Percentiles rank a stretch among this genome's conserved stretches.
Conservation (phyloP, 2,113 vertebrate genomes). For the Alaudala cheleensis region DNA sequence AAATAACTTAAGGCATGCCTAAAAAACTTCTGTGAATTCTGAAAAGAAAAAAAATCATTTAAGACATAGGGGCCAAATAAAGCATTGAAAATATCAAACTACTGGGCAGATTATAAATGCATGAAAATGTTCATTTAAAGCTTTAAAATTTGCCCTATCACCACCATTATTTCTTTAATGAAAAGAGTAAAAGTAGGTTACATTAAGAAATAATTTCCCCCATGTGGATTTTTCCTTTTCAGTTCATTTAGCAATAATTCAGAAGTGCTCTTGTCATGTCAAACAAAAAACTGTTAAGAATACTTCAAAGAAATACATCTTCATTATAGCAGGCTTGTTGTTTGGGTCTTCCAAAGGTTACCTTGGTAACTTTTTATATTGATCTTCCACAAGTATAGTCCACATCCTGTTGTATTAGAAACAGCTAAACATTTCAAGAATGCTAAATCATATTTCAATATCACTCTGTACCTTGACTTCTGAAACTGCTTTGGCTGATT, state of each 20-base stretch:
- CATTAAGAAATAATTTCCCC: not conserved
- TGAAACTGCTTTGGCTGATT: not conserved
- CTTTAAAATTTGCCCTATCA: not conserved
- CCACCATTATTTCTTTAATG: not conserved
- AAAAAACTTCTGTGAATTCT: not conserved
- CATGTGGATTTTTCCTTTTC: not conserved
- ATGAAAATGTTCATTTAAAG: not conserved
- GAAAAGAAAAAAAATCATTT: not conserved
- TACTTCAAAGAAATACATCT: not conserved
- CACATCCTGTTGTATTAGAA: not conserved
- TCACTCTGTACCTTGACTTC: not conserved
- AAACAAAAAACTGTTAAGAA: not conserved
- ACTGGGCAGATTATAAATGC: not conserved
- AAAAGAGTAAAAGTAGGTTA: not conserved
- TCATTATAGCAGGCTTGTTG: not conserved
- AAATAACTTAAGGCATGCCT: not conserved
- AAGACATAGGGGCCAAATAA: not conserved
- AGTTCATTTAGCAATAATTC: not conserved
- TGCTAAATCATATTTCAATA: not conserved
- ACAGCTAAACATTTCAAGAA: not conserved
- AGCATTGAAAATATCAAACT: not conserved
- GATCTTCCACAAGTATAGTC: not conserved
- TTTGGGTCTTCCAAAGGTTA: not conserved
- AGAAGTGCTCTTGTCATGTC: not conserved
- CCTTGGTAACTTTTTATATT: not conserved